Evolutionary conservation across 1,140 invertebrate genomes (phyloP).

Genomic region (Camponotus floridanus): DNA sequence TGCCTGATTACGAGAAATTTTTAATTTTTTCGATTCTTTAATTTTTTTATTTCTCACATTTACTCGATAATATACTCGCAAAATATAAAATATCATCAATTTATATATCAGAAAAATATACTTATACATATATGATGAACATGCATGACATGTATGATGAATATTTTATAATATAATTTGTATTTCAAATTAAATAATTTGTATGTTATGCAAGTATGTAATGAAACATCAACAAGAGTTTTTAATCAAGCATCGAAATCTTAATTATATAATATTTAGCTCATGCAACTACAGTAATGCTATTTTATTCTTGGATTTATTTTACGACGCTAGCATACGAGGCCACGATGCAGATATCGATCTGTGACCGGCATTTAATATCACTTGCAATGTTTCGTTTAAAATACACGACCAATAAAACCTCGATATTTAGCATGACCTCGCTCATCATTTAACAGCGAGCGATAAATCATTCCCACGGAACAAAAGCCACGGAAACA

Average conservation of each 20-base stretch:
- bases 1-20: background rate
- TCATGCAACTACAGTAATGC: slow-evolving; percentile 48
- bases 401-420: slow-evolving; percentile 56
- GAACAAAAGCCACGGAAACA: slow-evolving; percentile 40
- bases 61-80: background rate
- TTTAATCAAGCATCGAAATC: background rate
- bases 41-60: background rate
- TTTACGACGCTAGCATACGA: slow-evolving; percentile 59
- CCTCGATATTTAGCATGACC: slow-evolving; percentile 65
- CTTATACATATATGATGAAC: background rate
- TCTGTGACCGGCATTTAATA: slow-evolving; percentile 69
- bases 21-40: background rate
- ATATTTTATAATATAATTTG: background rate
- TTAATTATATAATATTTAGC: slow-evolving; percentile 66
- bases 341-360: slow-evolving; percentile 68
- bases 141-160: background rate
- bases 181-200: background rate
- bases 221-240: background rate
- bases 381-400: slow-evolving; percentile 69
- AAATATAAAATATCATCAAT: background rate
- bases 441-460: slow-evolving; percentile 47
- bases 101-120: background rate
- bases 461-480: slow-evolving; percentile 36
- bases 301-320: slow-evolving; percentile 66
- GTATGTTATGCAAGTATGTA: too few species aligned